Evolutionary conservation across 2,797 vertebrate genomes (phyloP).

Genomic region (Aeoliscus strigatus): DNA sequence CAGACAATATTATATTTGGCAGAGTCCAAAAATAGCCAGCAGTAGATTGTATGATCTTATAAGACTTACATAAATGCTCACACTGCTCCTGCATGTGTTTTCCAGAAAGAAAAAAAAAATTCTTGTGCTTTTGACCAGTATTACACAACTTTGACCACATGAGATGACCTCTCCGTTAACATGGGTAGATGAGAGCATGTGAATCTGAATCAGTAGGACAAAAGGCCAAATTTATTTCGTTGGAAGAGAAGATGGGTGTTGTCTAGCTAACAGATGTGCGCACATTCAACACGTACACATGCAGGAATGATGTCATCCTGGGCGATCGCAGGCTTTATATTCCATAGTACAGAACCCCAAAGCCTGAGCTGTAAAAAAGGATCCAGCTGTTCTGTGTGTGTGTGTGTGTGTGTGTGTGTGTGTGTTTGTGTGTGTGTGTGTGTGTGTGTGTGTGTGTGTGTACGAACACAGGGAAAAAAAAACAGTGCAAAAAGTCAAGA

Average conservation of each 20-base stretch:
- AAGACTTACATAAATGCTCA: no score
- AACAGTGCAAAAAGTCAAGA: conserved; percentile 24
- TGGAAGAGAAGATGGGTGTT: conserved; percentile 3
- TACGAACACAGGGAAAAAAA: conserved; percentile 1
- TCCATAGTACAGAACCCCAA: conserved; percentile 22
- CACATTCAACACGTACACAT: conserved; percentile 1
- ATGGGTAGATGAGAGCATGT: no score
- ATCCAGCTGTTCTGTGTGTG: conserved; percentile 42
- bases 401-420: conserved; percentile 17
- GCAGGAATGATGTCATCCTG: conserved; percentile 38
- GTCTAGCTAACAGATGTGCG: neutral
- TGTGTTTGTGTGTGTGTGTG: conserved; percentile 10
- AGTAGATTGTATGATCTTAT: no score
- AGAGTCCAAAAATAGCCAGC: no score
- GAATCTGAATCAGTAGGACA: no score
- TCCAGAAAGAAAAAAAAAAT: no score
- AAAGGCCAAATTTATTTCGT: no score
- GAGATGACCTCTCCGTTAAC: no score
- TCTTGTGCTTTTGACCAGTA: conserved; percentile 37
- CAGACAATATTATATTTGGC: no score
- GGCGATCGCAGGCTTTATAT: conserved; percentile 32
- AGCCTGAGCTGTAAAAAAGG: conserved; percentile 29
- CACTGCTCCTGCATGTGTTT: no score
- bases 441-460: conserved; percentile 4
- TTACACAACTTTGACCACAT: conserved; percentile 21